Conservation (phyloP, 1,140 invertebrate species). For the Aphaenogaster floridana region DNA sequence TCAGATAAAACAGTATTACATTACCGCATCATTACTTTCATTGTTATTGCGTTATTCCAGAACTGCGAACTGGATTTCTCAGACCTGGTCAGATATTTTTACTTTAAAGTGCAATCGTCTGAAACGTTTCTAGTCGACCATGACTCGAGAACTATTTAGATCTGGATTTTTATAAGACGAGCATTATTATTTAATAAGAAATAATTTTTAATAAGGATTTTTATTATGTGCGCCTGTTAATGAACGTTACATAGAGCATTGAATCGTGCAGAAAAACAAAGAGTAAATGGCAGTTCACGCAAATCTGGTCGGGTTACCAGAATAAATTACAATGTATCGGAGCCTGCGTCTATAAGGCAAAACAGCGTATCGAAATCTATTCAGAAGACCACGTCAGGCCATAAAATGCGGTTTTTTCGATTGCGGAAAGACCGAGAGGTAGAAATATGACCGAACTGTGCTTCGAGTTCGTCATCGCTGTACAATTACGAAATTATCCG, state of each 20-base stretch:
- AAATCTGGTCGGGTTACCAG: slow-evolving; percentile 2
- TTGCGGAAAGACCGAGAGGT: background rate
- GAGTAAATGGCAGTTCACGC: slow-evolving; percentile 10
- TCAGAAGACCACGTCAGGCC: background rate
- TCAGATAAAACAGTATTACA: background rate
- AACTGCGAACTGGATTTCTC: slow-evolving; percentile 1
- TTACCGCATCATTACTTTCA: background rate
- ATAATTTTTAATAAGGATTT: background rate
- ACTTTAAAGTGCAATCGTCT: background rate
- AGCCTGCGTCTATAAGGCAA: background rate
- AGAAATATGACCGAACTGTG: background rate
- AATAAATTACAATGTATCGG: slow-evolving; percentile 36
- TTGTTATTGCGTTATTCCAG: background rate
- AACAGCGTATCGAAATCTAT: background rate
- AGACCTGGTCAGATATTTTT: background rate
- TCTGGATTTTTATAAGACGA: background rate
- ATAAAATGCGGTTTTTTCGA: background rate
- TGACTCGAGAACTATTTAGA: background rate
- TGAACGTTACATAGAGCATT: background rate
- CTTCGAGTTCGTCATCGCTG: background rate
- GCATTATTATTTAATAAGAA: background rate
- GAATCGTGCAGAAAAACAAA: background rate
- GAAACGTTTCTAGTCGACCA: background rate
- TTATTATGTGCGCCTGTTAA: background rate
- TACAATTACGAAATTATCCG: background rate